phyloP scores from a whole-genome alignment of 2,797 vertebrate species.

The Poeciliopsis paucimaculata region DNA sequence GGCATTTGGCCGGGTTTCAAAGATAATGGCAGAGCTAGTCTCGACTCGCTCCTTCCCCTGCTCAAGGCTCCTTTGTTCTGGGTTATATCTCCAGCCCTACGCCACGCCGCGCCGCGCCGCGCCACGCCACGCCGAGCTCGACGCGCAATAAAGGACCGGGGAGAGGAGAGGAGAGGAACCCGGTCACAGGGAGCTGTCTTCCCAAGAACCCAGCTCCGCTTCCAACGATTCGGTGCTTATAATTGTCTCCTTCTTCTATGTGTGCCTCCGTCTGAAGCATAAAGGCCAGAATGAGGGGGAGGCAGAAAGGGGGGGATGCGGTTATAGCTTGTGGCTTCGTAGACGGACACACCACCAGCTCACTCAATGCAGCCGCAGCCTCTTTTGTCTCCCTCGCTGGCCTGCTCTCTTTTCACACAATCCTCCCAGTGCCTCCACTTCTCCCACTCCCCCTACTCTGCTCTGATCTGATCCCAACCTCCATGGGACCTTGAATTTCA shows the following conservation, averaged over 20 bases:
- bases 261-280: constrained; percentile 48
- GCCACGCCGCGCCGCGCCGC: constrained; percentile 33
- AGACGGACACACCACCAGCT: constrained; percentile 76
- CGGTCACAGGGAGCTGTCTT: constrained; percentile 48
- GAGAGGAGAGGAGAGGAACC: constrained; percentile 54
- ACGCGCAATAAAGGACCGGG: constrained; percentile 39
- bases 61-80: constrained; percentile 83
- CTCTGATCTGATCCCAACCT: constrained; percentile 6
- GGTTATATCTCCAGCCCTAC: constrained; percentile 68
- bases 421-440: constrained; percentile 64
- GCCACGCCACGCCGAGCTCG: constrained; percentile 53
- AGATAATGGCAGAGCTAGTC: constrained; percentile 61
- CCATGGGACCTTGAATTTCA: constrained; percentile 74
- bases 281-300: constrained; percentile 36
- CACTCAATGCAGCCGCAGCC: constrained; percentile 79
- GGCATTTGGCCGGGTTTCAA: constrained; percentile 78
- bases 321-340: constrained; percentile 73
- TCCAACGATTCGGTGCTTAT: constrained; percentile 45
- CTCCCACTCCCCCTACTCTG: constrained; percentile 40
- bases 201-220: constrained; percentile 66
- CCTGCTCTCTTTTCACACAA: constrained; percentile 77
- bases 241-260: constrained; percentile 46
- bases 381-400: constrained; percentile 82
- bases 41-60: constrained; percentile 72
- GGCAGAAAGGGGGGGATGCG: constrained; percentile 28